These are phyloP conservation scores for Pteruthius melanotis DNA, from an alignment of 2,113 vertebrate species.

Conservation along the genomic window DNA sequence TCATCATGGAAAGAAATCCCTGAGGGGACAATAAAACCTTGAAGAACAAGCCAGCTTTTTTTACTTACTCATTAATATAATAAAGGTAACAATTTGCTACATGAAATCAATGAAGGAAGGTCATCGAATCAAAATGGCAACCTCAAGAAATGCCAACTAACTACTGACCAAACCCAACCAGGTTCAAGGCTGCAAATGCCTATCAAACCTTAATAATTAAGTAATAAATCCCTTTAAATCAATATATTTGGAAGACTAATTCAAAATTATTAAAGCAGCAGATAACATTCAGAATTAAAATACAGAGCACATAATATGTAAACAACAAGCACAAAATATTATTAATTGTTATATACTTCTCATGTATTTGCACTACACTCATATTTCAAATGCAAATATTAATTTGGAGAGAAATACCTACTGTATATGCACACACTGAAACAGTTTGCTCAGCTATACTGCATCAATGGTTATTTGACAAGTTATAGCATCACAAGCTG, in stretches of 20 bases:
- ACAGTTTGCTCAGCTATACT: conserved; percentile 59
- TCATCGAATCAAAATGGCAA: neutral
- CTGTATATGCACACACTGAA: conserved; percentile 59
- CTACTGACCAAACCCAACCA: neutral
- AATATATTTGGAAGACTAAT: conserved; percentile 31
- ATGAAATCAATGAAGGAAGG: neutral
- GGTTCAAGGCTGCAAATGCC: neutral
- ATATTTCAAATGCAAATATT: conserved; percentile 63
- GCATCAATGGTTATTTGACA: conserved; percentile 46
- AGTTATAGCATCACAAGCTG: conserved; percentile 21
- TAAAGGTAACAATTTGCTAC: neutral
- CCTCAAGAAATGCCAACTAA: neutral
- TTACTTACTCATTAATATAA: neutral
- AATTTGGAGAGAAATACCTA: conserved; percentile 54
- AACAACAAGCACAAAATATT: conserved; percentile 62
- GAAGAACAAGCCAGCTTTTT: neutral
- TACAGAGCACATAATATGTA: conserved; percentile 38
- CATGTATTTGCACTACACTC: conserved; percentile 47
- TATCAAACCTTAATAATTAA: neutral
- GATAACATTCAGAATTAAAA: conserved; percentile 47
- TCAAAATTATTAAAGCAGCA: conserved; percentile 23
- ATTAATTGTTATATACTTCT: conserved; percentile 60
- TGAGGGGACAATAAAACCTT: neutral
- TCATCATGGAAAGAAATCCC: neutral
- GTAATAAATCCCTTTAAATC: conserved; percentile 27